phyloP scores from a whole-genome alignment of 2,113 vertebrate species.

The Ancistrus triradiatus region DNA sequence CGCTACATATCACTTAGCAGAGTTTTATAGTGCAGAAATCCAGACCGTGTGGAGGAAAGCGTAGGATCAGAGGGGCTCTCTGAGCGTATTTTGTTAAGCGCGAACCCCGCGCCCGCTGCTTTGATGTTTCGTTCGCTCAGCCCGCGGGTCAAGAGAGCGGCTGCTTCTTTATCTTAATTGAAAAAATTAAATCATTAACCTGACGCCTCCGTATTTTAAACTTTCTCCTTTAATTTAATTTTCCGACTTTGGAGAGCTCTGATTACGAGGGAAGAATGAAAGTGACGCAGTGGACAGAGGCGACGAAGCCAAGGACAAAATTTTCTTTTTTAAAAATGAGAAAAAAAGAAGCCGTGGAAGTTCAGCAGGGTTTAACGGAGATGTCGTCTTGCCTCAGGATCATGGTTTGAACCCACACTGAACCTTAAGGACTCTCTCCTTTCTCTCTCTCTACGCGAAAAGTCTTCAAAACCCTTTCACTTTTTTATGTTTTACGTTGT shows the following conservation, averaged over 20 bases:
- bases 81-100: conserved; percentile 49
- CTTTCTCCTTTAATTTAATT: conserved; percentile 39
- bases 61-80: too few relatives aligned
- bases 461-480: too few relatives aligned
- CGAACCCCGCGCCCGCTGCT: conserved; percentile 54
- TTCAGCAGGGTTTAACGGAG: conserved; percentile 66
- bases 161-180: conserved; percentile 72
- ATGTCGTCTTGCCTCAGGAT: too few relatives aligned
- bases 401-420: too few relatives aligned
- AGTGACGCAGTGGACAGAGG: conserved; percentile 11
- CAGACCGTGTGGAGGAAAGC: not conserved
- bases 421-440: too few relatives aligned
- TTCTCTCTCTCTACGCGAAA: too few relatives aligned
- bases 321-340: conserved; percentile 34
- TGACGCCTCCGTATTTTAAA: conserved; percentile 63
- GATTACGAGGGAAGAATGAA: conserved; percentile 12
- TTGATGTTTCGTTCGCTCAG: conserved; percentile 67
- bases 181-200: conserved; percentile 75
- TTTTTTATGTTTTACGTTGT: too few relatives aligned
- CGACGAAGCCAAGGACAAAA: conserved; percentile 18
- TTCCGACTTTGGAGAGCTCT: conserved; percentile 27
- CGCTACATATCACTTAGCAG: not conserved
- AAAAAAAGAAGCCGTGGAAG: conserved; percentile 51
- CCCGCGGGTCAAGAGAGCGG: conserved; percentile 64
- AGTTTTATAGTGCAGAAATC: not conserved